Evolutionary conservation across 2,113 vertebrate genomes (phyloP).

Genomic region (Camelus dromedarius): DNA sequence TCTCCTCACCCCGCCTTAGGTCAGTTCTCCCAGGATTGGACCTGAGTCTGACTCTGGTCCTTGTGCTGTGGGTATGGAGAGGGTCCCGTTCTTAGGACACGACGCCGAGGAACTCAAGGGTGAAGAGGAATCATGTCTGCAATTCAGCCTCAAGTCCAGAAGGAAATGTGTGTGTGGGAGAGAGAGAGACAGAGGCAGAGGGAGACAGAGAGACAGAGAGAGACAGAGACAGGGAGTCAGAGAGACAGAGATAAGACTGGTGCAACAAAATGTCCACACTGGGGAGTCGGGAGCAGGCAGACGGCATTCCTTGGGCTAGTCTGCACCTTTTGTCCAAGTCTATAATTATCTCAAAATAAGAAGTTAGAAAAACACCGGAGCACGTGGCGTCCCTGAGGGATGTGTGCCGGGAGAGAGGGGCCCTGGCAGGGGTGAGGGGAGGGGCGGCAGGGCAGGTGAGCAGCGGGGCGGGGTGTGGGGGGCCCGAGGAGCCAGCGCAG

Average conservation of each 20-base stretch:
- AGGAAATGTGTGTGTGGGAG: background rate
- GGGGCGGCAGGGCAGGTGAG: background rate
- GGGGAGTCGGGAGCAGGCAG: background rate
- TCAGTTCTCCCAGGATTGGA: background rate
- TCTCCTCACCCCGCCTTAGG: background rate
- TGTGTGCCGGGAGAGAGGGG: background rate
- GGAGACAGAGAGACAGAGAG: background rate
- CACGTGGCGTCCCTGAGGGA: no score
- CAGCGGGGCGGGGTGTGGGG: no score
- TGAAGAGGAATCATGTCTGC: rapidly evolving
- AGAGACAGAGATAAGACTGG: no score
- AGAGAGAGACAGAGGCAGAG: background rate
- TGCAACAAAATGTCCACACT: no score
- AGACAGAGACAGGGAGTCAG: no score
- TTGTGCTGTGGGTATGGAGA: no score
- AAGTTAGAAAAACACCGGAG: background rate
- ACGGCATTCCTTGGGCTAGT: background rate
- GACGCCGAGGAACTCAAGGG: background rate
- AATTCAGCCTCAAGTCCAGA: background rate
- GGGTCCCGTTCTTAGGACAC: no score
- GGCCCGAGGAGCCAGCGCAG: no score
- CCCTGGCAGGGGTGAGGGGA: no score
- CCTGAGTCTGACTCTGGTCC: background rate
- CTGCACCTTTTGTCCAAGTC: background rate
- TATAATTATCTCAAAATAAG: background rate